These are phyloP conservation scores for Campoletis raptor DNA, from an alignment of 2,888 invertebrate species.

Conservation along the genomic window DNA sequence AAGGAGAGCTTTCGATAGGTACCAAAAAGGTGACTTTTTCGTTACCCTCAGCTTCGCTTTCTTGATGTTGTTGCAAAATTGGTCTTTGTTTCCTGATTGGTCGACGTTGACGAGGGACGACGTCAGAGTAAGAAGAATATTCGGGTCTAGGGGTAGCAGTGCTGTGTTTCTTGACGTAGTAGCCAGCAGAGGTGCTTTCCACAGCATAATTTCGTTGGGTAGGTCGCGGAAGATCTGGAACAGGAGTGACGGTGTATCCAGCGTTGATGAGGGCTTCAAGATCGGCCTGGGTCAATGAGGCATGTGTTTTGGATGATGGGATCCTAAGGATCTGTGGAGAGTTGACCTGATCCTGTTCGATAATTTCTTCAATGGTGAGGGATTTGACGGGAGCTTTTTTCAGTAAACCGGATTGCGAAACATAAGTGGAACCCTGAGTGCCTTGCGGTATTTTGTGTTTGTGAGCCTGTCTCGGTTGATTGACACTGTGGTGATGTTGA, in stretches of 20 bases:
- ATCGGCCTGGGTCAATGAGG: conserved; percentile 79
- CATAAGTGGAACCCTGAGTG: conserved; percentile 78
- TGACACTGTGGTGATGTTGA: conserved; percentile 72
- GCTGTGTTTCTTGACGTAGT: conserved; percentile 80
- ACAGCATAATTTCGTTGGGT: conserved; percentile 74
- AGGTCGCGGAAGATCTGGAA: conserved; percentile 77
- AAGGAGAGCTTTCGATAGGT: conserved; percentile 78
- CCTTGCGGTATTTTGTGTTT: conserved; percentile 79
- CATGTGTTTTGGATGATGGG: conserved; percentile 76
- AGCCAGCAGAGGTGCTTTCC: conserved; percentile 76
- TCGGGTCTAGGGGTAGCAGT: conserved; percentile 77
- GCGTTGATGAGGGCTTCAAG: conserved; percentile 81
- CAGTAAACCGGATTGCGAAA: conserved; percentile 80
- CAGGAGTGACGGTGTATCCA: conserved; percentile 82
- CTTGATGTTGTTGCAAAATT: conserved; percentile 75
- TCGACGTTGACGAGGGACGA: conserved; percentile 76
- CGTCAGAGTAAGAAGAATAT: conserved; percentile 79
- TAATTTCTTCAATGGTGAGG: conserved; percentile 80
- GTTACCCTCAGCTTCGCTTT: conserved; percentile 72
- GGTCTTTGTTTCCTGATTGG: conserved; percentile 78
- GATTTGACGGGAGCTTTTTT: conserved; percentile 82
- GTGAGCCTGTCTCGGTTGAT: conserved; percentile 79
- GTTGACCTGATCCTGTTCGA: conserved; percentile 77
- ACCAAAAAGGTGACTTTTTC: conserved; percentile 81
- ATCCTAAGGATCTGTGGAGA: conserved; percentile 76